A percentile compares a stretch with the other conserved stretches of the same genome.
phyloP scores from a whole-genome alignment of 2,113 vertebrate species.

The Elachura formosa region DNA sequence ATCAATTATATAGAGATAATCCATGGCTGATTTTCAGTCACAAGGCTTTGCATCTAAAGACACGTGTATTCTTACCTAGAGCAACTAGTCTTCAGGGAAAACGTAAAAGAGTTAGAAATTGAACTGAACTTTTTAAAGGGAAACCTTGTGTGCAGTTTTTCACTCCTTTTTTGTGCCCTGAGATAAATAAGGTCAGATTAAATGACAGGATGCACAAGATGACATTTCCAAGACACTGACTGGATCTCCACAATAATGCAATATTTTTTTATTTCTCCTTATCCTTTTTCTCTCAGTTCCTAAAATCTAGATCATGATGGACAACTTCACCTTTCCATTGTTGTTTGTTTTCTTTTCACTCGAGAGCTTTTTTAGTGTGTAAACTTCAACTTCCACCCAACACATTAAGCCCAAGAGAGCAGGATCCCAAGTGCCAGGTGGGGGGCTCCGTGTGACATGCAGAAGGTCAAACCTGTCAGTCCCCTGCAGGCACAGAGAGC shows the following conservation, averaged over 20 bases:
- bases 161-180: not conserved
- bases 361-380: not conserved
- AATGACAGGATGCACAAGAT: not conserved
- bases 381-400: not conserved
- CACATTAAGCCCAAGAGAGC: not conserved
- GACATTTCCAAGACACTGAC: not conserved
- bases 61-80: not conserved
- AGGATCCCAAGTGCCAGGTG: not conserved
- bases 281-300: not conserved
- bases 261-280: not conserved
- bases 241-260: not conserved
- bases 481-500: not conserved
- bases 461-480: not conserved
- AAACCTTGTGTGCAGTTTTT: not conserved
- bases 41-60: not conserved
- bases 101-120: not conserved
- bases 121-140: not conserved
- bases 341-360: not conserved
- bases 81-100: not conserved
- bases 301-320: not conserved
- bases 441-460: not conserved
- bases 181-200: not conserved
- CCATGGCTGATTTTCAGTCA: conserved; percentile 28
- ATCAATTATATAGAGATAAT: conserved; percentile 13
- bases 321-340: not conserved